Base-by-base conservation (phyloP, 1,140 invertebrate genomes). In the Chrysoperla carnea region DNA sequence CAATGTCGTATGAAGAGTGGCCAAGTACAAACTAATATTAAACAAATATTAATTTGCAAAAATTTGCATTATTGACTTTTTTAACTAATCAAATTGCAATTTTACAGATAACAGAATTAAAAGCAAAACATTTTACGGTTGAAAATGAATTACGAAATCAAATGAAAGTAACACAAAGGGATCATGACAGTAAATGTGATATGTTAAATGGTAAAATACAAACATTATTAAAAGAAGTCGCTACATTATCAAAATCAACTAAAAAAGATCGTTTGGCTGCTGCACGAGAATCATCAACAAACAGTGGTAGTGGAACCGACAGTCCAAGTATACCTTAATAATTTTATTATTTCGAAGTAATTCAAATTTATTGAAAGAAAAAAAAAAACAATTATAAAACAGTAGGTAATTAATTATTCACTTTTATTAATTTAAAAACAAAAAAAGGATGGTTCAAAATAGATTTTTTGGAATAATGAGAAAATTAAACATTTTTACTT, bases 91-190 rank as follows among this genome's bases (percentile, higher is more conserved):
- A 23, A 23, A 23, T 23, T 12, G 9, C 44, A 31, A 29, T 12
- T 38, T 54, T 55, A 37, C 57, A 93, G 88, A 87, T 94, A 48
- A 91, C 85, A 5, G 90, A 95, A 59, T 59, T 93, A 43, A 94
- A 94, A 66, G 89, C 90, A 8, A 79, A 84, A 59, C 83, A 91
- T 55, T 89, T 87, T 56, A 88, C 87, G 15, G 72, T 76, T 37
- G 88, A 92, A 57, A 79, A 78, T 39, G 89, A 93, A 51, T 63
- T 88, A 37, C 71, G 90, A 15, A 80, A 70, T 46, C 88, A 88
- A 62, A 80, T 93, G 69, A 84, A 84, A 54, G 76, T 68, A 11
- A 70, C 77, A 29, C 79, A 88, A 50, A 86, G 84, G 39, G 72
- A 87, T 39, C 76, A 84, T 55, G 81, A 86, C 42, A 76, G 74